A percentile compares a stretch with the other conserved stretches of the same genome.
These are phyloP conservation scores for Apotomis betuletana DNA, from an alignment of 2,888 invertebrate genomes.

Conservation along the genomic window DNA sequence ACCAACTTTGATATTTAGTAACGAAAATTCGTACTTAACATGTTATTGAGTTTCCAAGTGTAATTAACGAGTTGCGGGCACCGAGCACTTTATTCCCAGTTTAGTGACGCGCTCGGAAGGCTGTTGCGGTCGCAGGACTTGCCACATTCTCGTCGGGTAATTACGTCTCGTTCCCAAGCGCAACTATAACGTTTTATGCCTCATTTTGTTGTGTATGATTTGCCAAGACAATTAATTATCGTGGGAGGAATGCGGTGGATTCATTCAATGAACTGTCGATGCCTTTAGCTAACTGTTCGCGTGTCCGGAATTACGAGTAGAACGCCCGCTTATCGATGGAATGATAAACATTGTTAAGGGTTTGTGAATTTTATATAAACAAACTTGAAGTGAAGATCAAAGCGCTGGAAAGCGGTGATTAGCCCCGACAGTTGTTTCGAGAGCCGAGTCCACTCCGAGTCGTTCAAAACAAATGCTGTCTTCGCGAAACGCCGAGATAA, in stretches of 20 bases:
- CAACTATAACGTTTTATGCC: slow-evolving; percentile 78
- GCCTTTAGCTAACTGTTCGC: slow-evolving; percentile 53
- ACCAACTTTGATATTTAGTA: slow-evolving; percentile 45
- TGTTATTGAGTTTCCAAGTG: slow-evolving; percentile 69
- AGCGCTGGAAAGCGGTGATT: slow-evolving; percentile 67
- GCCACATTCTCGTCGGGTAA: slow-evolving; percentile 80
- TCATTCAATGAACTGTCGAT: slow-evolving; percentile 58
- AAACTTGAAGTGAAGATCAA: slow-evolving; percentile 60
- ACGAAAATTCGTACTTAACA: slow-evolving; percentile 57
- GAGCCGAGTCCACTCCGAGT: slow-evolving; percentile 42
- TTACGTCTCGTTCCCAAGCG: slow-evolving; percentile 78
- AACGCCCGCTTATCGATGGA: slow-evolving; percentile 37
- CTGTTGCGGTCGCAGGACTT: slow-evolving; percentile 70
- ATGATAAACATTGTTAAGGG: slow-evolving; percentile 9
- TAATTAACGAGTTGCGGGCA: slow-evolving; percentile 76
- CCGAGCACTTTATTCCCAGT: slow-evolving; percentile 76
- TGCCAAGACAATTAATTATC: slow-evolving; percentile 78
- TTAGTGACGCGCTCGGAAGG: slow-evolving; percentile 66
- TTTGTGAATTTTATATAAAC: slow-evolving; percentile 30
- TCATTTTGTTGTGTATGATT: slow-evolving; percentile 79
- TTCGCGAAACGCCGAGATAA: slow-evolving; percentile 68
- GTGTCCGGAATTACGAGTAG: slow-evolving; percentile 42
- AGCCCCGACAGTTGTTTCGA: slow-evolving; percentile 65
- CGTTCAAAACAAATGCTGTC: slow-evolving; percentile 67
- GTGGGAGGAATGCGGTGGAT: slow-evolving; percentile 72